Evolutionary conservation across 1,140 invertebrate genomes (phyloP).

Genomic region (Ectropis grisescens): DNA sequence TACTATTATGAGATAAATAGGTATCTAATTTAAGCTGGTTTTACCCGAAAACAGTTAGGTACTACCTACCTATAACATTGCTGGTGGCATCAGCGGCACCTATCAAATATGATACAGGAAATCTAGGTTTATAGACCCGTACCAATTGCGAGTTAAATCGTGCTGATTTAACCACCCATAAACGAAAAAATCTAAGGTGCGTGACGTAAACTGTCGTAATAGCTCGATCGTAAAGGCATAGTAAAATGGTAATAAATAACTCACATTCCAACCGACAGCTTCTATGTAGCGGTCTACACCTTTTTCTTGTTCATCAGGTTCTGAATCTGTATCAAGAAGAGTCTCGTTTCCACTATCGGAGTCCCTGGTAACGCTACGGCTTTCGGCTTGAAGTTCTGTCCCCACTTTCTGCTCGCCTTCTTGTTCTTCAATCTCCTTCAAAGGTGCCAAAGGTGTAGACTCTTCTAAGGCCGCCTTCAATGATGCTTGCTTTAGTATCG

Average conservation of each 20-base stretch:
- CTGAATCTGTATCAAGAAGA: conserved; percentile 68
- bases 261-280: conserved; percentile 80
- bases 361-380: conserved; percentile 47
- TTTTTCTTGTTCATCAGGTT: conserved; percentile 70
- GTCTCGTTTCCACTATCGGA: conserved; percentile 70
- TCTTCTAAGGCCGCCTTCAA: conserved; percentile 64
- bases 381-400: conserved; percentile 27
- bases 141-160: too few relatives aligned
- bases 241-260: conserved; percentile 23
- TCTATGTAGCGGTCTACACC: conserved; percentile 72
- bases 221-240: too few relatives aligned
- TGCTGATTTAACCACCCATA: too few relatives aligned
- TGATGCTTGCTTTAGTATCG: conserved; percentile 76
- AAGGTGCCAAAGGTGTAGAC: conserved; percentile 66
- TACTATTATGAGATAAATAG: too few relatives aligned
- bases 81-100: too few relatives aligned
- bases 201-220: too few relatives aligned
- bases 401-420: conserved; percentile 57
- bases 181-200: too few relatives aligned
- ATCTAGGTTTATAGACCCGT: too few relatives aligned
- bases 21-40: too few relatives aligned
- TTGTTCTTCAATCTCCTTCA: conserved; percentile 57
- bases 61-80: too few relatives aligned
- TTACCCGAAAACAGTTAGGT: too few relatives aligned
- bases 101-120: too few relatives aligned